Evolutionary conservation across 35 echinoderm and acorn worm genomes (phyloP), one percentile per base, ranked within the genome.

Genomic region (Apostichopus californicus): DNA sequence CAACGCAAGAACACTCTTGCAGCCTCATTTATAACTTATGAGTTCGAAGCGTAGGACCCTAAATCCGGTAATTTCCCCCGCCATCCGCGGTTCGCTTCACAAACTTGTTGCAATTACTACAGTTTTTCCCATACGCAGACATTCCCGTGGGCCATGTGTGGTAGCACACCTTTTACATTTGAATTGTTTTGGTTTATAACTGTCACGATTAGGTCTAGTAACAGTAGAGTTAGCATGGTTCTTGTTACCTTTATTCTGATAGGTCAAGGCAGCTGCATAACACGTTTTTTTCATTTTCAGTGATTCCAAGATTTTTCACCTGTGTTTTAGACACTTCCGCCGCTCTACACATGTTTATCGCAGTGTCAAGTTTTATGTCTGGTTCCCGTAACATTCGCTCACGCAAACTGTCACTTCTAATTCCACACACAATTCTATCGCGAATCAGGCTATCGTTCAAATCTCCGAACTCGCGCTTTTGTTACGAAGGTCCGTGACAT

Each of bases 101-200:
- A n/a, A 25, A 26, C 20, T 80, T 90, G 9, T 78, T 65, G 24
- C 93, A 94, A 53, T 77, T 68, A 34, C 28, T 14, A 83, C 93
- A 94, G 2, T 12, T 11, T 57, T 90, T 90, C 11, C 66, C 78
- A 94, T 83, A 90, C 54, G 93, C 86, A 86, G 86, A 73, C 87
- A 94, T 53, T 66, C 5, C 21, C 86, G 56, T 9, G 92, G 75
- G 55, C 77, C 75, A 60, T 93, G 83, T 22, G 73, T 28, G 58
- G 75, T 87, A 55, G 34, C 13, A 93, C 28, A 34, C 28, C 28
- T 34, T 34, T 34, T 34, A 34, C 28, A 34, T 34, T 34, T 34
- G 28, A 34, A 34, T 34, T 34, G 28, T 34, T 58, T 73, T 77
- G 18, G 17, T 65, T 65, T 70, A 9, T 11, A 0, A 12, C 4